Conservation (phyloP, 2,797 vertebrate genomes). For the Pangasius djambal region DNA sequence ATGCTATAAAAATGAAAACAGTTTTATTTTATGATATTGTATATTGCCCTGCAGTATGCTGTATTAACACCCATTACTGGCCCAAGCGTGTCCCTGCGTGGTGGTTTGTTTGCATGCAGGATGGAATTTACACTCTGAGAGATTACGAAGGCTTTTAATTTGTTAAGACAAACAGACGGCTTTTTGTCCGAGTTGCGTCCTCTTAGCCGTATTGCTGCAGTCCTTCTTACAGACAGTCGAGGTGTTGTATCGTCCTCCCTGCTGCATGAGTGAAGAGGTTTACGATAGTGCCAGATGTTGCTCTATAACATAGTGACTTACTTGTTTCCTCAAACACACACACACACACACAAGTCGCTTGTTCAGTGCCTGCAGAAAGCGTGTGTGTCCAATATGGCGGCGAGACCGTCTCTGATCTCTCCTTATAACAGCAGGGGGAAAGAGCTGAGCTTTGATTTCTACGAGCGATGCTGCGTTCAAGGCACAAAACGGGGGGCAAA, state of each 20-base stretch:
- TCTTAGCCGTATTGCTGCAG: background rate
- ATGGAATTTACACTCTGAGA: background rate
- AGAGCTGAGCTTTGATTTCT: background rate
- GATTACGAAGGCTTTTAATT: background rate
- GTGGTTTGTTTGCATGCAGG: background rate
- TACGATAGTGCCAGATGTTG: slow-evolving; percentile 12
- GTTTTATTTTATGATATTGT: no score
- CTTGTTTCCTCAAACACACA: slow-evolving; percentile 57
- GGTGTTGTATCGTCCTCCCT: slow-evolving; percentile 22
- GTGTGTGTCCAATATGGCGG: slow-evolving; percentile 31
- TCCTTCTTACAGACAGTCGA: slow-evolving; percentile 30
- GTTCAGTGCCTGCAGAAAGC: slow-evolving; percentile 47
- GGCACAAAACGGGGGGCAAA: background rate
- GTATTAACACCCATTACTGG: background rate
- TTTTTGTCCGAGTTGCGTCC: background rate
- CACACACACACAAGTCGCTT: slow-evolving; percentile 28
- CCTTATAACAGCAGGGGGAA: background rate
- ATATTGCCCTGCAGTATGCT: no score
- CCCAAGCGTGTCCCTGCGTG: background rate
- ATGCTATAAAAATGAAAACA: no score
- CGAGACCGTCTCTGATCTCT: background rate
- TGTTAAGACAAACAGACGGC: background rate
- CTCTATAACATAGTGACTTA: slow-evolving; percentile 60
- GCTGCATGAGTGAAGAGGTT: slow-evolving; percentile 20
- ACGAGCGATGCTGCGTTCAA: background rate